Percentiles rank a stretch among this genome's conserved stretches.
These are phyloP conservation scores for Triops longicaudatus DNA, from an alignment of 1,140 invertebrate species.

Conservation along the genomic window DNA sequence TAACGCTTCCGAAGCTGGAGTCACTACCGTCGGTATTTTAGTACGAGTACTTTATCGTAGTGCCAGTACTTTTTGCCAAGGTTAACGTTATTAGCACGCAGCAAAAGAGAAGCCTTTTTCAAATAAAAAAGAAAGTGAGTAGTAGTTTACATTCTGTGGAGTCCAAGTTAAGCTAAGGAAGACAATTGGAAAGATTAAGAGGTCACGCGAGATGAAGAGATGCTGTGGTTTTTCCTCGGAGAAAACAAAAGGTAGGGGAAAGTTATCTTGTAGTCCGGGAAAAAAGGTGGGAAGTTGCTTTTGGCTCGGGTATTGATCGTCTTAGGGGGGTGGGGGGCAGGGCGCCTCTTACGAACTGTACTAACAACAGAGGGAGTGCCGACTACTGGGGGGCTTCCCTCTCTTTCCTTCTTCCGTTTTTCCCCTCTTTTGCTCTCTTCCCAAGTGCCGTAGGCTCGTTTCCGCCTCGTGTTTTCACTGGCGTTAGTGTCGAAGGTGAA, in stretches of 20 bases:
- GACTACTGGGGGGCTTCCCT: background rate
- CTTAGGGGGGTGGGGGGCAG: background rate
- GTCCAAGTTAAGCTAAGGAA: background rate
- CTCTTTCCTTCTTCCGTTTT: background rate
- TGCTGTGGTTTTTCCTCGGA: background rate
- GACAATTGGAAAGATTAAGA: background rate
- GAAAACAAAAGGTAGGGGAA: background rate
- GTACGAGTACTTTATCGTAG: too few relatives aligned
- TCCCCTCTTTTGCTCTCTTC: background rate
- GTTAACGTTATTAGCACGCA: too few relatives aligned
- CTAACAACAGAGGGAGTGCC: background rate
- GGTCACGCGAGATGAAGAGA: background rate
- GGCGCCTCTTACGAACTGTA: background rate
- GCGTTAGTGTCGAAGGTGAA: background rate
- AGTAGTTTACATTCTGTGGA: too few relatives aligned
- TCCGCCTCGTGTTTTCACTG: background rate
- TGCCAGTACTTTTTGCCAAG: too few relatives aligned
- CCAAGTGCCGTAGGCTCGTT: conserved; percentile 1
- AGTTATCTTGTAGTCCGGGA: background rate
- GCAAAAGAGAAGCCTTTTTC: background rate
- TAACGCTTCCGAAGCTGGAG: too few relatives aligned
- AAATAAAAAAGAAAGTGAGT: background rate
- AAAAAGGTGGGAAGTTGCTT: background rate
- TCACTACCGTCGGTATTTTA: too few relatives aligned
- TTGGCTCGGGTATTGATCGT: conserved; percentile 5